A percentile compares a stretch with the other conserved stretches of the same genome.
Conservation (phyloP, 1,140 invertebrate species). For the Brachionus sp. region DNA sequence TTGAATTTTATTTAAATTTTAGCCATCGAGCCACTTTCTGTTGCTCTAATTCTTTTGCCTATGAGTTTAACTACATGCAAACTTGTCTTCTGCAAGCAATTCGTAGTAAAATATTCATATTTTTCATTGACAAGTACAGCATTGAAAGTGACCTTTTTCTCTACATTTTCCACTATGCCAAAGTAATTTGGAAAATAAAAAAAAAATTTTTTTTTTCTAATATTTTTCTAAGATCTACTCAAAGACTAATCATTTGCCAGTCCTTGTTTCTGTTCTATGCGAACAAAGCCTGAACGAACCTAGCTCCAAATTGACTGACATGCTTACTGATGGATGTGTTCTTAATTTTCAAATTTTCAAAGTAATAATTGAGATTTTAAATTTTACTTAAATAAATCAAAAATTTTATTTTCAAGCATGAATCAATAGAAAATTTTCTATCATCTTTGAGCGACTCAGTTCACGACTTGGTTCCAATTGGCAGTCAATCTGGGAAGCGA, state of each 20-base stretch:
- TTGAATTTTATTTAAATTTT: neutral
- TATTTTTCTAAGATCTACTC: neutral
- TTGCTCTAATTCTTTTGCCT: neutral
- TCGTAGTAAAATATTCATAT: neutral
- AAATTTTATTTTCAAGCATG: neutral
- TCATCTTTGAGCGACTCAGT: neutral
- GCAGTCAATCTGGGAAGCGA: neutral
- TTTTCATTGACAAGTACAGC: slow-evolving; percentile 9
- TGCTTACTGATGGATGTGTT: neutral
- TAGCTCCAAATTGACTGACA: neutral
- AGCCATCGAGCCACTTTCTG: neutral
- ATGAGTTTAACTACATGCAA: neutral
- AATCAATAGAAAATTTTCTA: neutral
- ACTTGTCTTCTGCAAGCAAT: neutral
- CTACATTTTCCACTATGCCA: neutral
- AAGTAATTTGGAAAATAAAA: neutral
- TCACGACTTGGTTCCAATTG: neutral
- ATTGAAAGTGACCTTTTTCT: neutral
- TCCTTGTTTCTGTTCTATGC: neutral
- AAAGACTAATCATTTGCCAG: neutral
- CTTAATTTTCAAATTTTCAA: neutral
- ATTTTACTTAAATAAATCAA: neutral
- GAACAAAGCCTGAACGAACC: neutral
- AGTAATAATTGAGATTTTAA: neutral
- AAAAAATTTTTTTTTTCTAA: neutral